Evolutionary conservation across 2,797 vertebrate genomes (phyloP).

Genomic region (Fundulus diaphanus): DNA sequence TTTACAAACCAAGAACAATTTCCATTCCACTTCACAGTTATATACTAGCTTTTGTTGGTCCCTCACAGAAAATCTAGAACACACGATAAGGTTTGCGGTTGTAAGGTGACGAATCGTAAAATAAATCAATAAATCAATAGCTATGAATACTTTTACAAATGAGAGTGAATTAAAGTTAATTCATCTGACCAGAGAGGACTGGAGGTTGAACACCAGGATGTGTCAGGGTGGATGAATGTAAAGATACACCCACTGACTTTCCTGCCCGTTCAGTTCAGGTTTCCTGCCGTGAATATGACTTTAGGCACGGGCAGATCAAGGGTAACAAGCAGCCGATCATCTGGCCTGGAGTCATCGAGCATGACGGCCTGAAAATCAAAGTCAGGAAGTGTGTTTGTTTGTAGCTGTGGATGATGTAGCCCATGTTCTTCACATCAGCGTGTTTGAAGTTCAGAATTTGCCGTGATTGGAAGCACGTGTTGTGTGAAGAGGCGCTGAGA

Average conservation of each 20-base stretch:
- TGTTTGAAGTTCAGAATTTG: conserved; percentile 62
- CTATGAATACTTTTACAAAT: neutral
- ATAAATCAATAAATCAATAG: neutral
- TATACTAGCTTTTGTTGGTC: neutral
- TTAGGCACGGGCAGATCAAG: neutral
- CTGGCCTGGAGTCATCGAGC: conserved; percentile 26
- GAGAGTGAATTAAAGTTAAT: no score
- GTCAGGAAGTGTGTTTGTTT: conserved; percentile 22
- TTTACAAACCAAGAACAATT: neutral
- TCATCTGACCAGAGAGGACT: conserved; percentile 44
- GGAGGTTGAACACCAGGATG: neutral
- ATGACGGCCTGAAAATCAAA: conserved; percentile 27
- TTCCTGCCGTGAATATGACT: conserved; percentile 16
- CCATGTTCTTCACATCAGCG: conserved; percentile 34
- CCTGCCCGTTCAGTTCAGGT: conserved; percentile 12
- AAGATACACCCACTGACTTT: conserved; percentile 41
- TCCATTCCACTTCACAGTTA: neutral
- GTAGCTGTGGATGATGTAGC: conserved; percentile 19
- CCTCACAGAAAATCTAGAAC: neutral
- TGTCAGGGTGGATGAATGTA: no score
- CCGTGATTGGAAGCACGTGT: conserved; percentile 49
- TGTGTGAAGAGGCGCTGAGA: neutral
- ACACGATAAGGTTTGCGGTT: neutral
- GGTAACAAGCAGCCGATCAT: conserved; percentile 24
- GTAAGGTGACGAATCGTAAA: neutral